Conservation (phyloP, 92 coral and sea anemone species). For the Metridium senile region DNA sequence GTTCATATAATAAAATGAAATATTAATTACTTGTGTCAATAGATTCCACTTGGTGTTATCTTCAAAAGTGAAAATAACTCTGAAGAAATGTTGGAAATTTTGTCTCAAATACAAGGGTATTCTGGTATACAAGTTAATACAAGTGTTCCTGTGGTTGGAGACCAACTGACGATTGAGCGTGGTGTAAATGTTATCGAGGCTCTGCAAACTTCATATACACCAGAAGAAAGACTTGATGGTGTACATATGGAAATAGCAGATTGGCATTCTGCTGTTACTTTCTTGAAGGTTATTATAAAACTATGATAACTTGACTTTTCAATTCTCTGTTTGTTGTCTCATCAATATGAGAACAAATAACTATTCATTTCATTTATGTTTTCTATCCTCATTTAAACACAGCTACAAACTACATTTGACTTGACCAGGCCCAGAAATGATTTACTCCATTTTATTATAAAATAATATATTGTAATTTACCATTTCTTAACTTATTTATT, state of each 20-base stretch:
- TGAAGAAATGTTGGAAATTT: conserved; percentile 43
- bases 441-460: no score
- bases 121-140: conserved; percentile 6
- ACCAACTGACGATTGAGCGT: conserved; percentile 47
- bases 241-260: conserved; percentile 53
- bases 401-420: no score
- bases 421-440: no score
- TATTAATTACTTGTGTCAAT: conserved; percentile 4
- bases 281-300: conserved; percentile 40
- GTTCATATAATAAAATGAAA: no score
- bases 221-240: conserved; percentile 46
- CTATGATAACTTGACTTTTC: no score
- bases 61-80: conserved; percentile 39
- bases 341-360: no score
- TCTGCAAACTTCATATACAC: conserved; percentile 44
- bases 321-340: no score
- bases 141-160: conserved; percentile 51
- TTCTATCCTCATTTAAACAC: no score
- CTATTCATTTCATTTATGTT: no score
- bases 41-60: conserved; percentile 41
- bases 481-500: no score
- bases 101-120: conserved; percentile 33
- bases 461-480: no score
- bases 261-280: conserved; percentile 52
- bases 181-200: conserved; percentile 46